Percentiles rank a stretch among this genome's conserved stretches.
Conservation (phyloP, 2,797 vertebrate genomes). For the Amphiprion clarkii region DNA sequence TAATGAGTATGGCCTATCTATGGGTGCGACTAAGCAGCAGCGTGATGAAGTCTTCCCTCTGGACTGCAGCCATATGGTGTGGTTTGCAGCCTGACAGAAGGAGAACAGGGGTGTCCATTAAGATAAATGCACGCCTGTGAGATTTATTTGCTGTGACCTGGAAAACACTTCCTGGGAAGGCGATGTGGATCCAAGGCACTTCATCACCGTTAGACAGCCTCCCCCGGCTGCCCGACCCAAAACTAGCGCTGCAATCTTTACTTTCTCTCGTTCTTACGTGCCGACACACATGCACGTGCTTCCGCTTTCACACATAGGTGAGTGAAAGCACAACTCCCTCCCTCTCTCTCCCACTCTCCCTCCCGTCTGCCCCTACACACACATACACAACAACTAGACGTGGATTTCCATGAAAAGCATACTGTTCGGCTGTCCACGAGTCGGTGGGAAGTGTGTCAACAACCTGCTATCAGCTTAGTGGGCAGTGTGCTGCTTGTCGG, state of each 20-base stretch:
- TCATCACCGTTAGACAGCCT: constrained; percentile 83
- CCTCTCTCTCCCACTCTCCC: constrained; percentile 27
- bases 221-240: constrained; percentile 82
- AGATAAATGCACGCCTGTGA: constrained; percentile 84
- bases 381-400: constrained; percentile 23
- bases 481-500: constrained; percentile 50
- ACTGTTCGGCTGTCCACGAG: constrained; percentile 38
- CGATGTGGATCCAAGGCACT: constrained; percentile 80
- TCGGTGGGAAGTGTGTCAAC: constrained; percentile 60
- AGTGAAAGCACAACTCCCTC: constrained; percentile 43
- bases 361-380: constrained; percentile 28
- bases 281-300: constrained; percentile 27
- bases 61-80: constrained; percentile 83
- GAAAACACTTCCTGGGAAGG: constrained; percentile 84
- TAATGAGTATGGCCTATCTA: constrained; percentile 78
- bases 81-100: constrained; percentile 83
- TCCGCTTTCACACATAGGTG: constrained; percentile 37
- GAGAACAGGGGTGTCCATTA: constrained; percentile 83
- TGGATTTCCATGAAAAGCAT: constrained; percentile 50
- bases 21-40: constrained; percentile 70
- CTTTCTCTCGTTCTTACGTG: constrained; percentile 55
- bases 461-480: constrained; percentile 57
- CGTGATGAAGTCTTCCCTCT: constrained; percentile 82
- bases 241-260: constrained; percentile 70
- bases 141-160: constrained; percentile 84